Evolutionary conservation across 2,797 vertebrate species (phyloP).

Genomic region (Sylvilagus floridanus): DNA sequence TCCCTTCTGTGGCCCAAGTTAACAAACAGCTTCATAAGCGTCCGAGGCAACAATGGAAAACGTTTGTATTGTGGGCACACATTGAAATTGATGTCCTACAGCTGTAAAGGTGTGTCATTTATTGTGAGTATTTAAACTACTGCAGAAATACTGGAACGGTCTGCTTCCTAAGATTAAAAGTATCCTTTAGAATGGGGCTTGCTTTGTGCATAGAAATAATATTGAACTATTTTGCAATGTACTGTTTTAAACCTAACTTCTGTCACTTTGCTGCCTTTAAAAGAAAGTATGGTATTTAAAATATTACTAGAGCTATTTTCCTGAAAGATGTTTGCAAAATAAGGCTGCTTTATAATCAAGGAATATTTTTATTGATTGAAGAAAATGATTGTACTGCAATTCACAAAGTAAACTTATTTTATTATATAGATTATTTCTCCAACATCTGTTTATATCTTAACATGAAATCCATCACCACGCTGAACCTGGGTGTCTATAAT

Average conservation of each 20-base stretch:
- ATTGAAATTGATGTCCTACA: slow-evolving; percentile 43
- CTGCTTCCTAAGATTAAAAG: slow-evolving; percentile 78
- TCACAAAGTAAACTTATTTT: slow-evolving; percentile 84
- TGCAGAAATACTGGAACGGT: slow-evolving; percentile 67
- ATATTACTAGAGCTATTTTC: slow-evolving; percentile 86
- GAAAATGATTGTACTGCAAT: slow-evolving; percentile 83
- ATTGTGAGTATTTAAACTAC: slow-evolving; percentile 70
- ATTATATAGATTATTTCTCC: slow-evolving; percentile 79
- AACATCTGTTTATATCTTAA: slow-evolving; percentile 83
- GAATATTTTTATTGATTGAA: slow-evolving; percentile 84
- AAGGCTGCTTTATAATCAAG: slow-evolving; percentile 83
- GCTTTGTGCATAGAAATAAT: slow-evolving; percentile 83
- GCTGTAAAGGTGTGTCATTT: slow-evolving; percentile 64
- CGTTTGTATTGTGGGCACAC: not conserved
- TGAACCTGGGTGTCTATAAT: slow-evolving; percentile 69
- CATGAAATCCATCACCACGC: slow-evolving; percentile 63
- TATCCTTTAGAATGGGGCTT: slow-evolving; percentile 76
- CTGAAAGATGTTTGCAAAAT: slow-evolving; percentile 82
- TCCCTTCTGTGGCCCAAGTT: slow-evolving; percentile 17
- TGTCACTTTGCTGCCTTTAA: slow-evolving; percentile 82
- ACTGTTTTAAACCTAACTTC: slow-evolving; percentile 85
- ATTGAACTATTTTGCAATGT: slow-evolving; percentile 79
- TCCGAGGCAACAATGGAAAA: not conserved
- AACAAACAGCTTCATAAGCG: slow-evolving; percentile 19
- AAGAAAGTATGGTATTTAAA: slow-evolving; percentile 78